Conservation (phyloP, 2,888 invertebrate genomes). For the Osedax frankpressi region DNA sequence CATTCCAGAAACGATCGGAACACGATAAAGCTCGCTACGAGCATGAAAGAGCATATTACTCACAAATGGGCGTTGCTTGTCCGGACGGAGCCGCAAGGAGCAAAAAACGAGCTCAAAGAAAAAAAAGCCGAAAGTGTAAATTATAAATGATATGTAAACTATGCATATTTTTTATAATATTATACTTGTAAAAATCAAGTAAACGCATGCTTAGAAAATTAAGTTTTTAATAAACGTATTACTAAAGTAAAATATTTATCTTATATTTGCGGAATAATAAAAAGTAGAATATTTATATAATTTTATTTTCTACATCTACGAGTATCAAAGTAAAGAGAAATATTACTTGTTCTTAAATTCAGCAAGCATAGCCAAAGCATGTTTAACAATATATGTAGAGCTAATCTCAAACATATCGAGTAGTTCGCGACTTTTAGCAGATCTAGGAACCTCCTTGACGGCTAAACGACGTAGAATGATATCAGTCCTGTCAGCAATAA, state of each 20-base stretch:
- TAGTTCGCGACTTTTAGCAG: constrained; percentile 74
- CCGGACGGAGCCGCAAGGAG: not conserved
- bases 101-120: not conserved
- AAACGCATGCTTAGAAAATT: too few species aligned
- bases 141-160: too few species aligned
- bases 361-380: not conserved
- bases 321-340: too few species aligned
- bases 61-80: not conserved
- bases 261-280: too few species aligned
- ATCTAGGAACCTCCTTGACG: constrained; percentile 72
- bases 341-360: too few species aligned
- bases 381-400: constrained; percentile 60
- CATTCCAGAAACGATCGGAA: not conserved
- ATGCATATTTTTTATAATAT: too few species aligned
- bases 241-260: too few species aligned
- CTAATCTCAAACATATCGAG: constrained; percentile 79
- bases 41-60: not conserved
- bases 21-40: not conserved
- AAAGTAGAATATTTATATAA: too few species aligned
- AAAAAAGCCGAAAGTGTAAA: too few species aligned
- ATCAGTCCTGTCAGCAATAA: constrained; percentile 60
- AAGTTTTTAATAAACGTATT: too few species aligned
- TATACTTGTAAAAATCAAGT: too few species aligned
- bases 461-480: constrained; percentile 65
- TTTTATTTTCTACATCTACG: too few species aligned